phyloP scores from a whole-genome alignment of 2,888 invertebrate genomes.

The Cheilosia grossa region DNA sequence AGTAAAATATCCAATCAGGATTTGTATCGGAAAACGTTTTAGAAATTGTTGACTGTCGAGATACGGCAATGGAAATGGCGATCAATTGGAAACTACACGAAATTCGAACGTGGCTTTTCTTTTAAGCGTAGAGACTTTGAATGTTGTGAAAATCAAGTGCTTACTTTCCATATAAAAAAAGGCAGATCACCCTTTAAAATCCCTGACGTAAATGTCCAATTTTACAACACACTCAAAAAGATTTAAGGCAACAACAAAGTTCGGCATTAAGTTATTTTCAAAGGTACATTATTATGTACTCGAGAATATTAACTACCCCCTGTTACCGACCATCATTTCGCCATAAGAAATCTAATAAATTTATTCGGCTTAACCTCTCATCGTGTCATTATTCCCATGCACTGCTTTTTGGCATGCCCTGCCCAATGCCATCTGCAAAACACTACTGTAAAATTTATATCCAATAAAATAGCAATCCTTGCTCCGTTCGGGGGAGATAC shows the following conservation, averaged over 20 bases:
- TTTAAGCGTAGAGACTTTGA: too few species aligned
- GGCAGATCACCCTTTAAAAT: too few species aligned
- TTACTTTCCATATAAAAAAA: too few species aligned
- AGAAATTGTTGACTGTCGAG: too few species aligned
- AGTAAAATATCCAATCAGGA: too few species aligned
- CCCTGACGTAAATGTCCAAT: not conserved
- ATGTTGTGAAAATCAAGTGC: too few species aligned
- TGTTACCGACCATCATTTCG: not conserved
- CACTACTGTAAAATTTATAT: constrained; percentile 42
- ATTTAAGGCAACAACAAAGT: not conserved
- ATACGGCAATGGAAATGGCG: too few species aligned
- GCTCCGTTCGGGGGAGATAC: not conserved
- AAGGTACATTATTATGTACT: not conserved
- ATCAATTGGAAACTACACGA: too few species aligned
- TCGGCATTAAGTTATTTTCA: not conserved
- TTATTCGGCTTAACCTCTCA: constrained; percentile 38
- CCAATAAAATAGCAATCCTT: constrained; percentile 41
- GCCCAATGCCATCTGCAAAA: not conserved
- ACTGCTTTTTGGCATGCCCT: not conserved
- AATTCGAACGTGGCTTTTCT: too few species aligned
- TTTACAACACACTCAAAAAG: not conserved
- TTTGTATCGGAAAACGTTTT: too few species aligned
- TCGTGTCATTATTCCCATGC: constrained; percentile 18
- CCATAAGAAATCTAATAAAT: constrained; percentile 38
- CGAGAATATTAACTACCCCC: not conserved